Conservation (phyloP, 2,113 vertebrate genomes). For the Lophura nycthemera region DNA sequence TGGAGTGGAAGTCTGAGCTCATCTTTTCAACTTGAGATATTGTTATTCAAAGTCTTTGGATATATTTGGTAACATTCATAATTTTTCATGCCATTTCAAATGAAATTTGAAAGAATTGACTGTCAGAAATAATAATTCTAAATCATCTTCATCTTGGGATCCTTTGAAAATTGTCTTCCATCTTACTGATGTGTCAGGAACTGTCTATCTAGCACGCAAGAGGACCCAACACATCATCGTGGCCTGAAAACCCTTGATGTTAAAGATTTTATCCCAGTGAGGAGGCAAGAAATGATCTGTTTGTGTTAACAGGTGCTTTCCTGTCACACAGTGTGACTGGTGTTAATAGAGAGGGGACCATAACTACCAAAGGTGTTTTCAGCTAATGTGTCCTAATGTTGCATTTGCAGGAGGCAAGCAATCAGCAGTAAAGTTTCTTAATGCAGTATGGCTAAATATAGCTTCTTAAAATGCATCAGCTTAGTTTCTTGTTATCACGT, state of each 20-base stretch:
- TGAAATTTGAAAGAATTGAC: background rate
- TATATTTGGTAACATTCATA: background rate
- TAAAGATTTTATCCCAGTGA: background rate
- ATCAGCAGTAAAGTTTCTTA: background rate
- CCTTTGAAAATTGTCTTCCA: background rate
- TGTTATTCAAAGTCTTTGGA: background rate
- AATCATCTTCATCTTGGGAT: background rate
- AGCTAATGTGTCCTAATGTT: background rate
- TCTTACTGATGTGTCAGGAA: background rate
- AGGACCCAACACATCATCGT: fast-evolving
- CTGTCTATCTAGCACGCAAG: background rate
- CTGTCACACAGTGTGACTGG: background rate
- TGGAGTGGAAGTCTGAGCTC: background rate
- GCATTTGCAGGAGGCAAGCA: background rate
- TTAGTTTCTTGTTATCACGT: background rate
- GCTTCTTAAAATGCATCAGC: background rate
- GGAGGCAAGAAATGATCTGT: background rate
- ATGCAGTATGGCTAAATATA: background rate
- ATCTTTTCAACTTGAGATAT: background rate
- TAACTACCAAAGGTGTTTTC: slow-evolving; percentile 3
- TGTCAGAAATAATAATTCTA: background rate
- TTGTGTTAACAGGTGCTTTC: slow-evolving; percentile 25
- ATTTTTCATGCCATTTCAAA: background rate
- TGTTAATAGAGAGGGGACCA: slow-evolving; percentile 32
- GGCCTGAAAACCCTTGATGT: background rate